phyloP scores from a whole-genome alignment of 2,113 vertebrate genomes.

The Sebastes fasciatus region DNA sequence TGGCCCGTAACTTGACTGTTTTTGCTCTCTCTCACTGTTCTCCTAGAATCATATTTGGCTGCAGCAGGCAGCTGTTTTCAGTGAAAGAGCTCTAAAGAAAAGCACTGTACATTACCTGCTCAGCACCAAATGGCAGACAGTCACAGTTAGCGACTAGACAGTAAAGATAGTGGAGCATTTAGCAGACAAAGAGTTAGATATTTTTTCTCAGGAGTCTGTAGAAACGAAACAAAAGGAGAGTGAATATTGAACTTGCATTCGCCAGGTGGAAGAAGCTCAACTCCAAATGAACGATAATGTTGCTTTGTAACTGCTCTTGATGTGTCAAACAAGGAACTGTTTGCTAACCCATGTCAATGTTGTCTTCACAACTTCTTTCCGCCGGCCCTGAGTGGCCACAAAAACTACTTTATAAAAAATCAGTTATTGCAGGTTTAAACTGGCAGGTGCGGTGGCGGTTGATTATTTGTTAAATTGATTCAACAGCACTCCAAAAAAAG shows the following conservation, averaged over 20 bases:
- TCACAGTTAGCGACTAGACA: too few relatives aligned
- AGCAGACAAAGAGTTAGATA: background rate
- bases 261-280: background rate
- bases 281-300: background rate
- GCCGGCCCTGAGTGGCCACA: too few relatives aligned
- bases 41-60: background rate
- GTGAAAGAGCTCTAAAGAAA: background rate
- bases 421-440: too few relatives aligned
- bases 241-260: background rate
- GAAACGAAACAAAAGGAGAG: background rate
- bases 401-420: too few relatives aligned
- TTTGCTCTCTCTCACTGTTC: too few relatives aligned
- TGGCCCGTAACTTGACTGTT: too few relatives aligned
- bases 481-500: conserved; percentile 21
- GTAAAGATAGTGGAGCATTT: background rate
- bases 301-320: background rate
- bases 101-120: too few relatives aligned
- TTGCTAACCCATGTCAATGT: too few relatives aligned
- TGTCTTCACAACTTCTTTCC: too few relatives aligned
- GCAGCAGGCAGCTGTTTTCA: background rate
- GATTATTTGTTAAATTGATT: too few relatives aligned
- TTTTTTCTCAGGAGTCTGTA: background rate
- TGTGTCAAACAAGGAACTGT: too few relatives aligned
- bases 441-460: too few relatives aligned
- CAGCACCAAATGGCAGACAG: background rate